These are phyloP conservation scores for Corythoichthys intestinalis DNA, from an alignment of 2,113 vertebrate genomes.

Conservation along the genomic window DNA sequence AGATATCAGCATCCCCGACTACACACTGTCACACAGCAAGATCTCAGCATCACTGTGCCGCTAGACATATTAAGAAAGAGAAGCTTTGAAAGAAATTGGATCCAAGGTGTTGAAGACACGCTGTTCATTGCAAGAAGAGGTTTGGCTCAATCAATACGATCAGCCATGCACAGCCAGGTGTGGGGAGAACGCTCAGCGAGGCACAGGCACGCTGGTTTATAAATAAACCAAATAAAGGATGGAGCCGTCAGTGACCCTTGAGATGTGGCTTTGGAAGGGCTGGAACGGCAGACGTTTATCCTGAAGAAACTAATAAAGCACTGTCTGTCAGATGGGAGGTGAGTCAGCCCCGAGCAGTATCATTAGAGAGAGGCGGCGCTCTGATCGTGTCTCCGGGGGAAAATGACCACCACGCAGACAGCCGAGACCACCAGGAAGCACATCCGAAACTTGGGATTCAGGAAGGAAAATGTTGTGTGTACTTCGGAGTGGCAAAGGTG, in stretches of 20 bases:
- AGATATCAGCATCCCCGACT: not conserved
- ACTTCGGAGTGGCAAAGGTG: not conserved
- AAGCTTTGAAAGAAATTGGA: constrained; percentile 13
- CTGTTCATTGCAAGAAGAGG: constrained; percentile 13
- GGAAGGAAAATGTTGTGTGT: too few species aligned
- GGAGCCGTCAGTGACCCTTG: constrained; percentile 58
- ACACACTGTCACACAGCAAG: too few species aligned
- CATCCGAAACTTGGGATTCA: not conserved
- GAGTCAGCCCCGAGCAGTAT: constrained; percentile 66
- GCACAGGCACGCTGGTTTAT: constrained; percentile 55
- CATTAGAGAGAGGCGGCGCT: constrained; percentile 63
- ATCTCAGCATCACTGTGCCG: constrained; percentile 6
- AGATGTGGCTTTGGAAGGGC: constrained; percentile 61
- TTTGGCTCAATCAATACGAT: constrained; percentile 45
- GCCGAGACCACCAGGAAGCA: constrained; percentile 39
- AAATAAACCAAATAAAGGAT: constrained; percentile 68
- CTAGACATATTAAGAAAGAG: constrained; percentile 8
- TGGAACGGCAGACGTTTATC: constrained; percentile 70
- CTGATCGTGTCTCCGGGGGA: constrained; percentile 61
- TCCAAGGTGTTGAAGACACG: constrained; percentile 14
- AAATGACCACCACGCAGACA: constrained; percentile 47
- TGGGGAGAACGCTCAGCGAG: constrained; percentile 48
- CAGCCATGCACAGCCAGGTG: constrained; percentile 54
- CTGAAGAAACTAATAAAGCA: constrained; percentile 73
- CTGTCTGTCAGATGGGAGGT: constrained; percentile 67